A percentile compares a stretch with the other conserved stretches of the same genome.
phyloP scores from a whole-genome alignment of 2,113 vertebrate species.

The Etheostoma cragini region DNA sequence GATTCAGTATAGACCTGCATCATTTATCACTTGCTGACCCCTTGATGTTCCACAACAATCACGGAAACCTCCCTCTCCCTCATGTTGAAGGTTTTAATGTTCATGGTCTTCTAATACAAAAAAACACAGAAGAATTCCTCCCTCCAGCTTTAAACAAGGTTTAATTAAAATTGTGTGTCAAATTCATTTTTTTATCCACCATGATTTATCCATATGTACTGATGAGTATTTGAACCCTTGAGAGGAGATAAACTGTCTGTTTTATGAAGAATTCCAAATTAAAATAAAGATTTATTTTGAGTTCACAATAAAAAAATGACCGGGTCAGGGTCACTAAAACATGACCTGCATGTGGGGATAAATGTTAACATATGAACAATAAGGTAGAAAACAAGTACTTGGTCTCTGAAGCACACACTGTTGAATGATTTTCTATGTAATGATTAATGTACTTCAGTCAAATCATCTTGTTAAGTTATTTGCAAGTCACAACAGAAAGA shows the following conservation, averaged over 20 bases:
- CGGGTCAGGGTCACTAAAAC: background rate
- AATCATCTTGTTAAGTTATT: background rate
- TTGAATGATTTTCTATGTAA: background rate
- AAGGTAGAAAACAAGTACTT: background rate
- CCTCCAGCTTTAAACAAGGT: background rate
- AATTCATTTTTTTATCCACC: background rate
- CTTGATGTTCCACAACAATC: constrained; percentile 27
- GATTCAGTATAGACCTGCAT: constrained; percentile 10
- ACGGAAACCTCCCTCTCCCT: constrained; percentile 11
- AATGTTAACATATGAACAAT: background rate
- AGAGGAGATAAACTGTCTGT: background rate
- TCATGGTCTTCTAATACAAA: background rate
- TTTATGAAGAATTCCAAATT: too few relatives aligned
- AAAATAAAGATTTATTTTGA: background rate
- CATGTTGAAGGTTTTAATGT: background rate
- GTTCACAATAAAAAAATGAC: background rate
- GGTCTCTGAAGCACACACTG: background rate
- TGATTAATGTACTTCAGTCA: background rate
- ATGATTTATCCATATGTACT: background rate
- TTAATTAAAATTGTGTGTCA: constrained; percentile 17
- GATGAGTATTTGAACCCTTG: background rate
- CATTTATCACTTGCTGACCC: constrained; percentile 41
- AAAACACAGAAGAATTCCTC: constrained; percentile 13
- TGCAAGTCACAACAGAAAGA: background rate
- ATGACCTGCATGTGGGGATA: background rate